Evolutionary conservation across 2,888 invertebrate genomes (phyloP), one percentile per base, ranked within the genome.

Genomic region (Nycteola revayana): DNA sequence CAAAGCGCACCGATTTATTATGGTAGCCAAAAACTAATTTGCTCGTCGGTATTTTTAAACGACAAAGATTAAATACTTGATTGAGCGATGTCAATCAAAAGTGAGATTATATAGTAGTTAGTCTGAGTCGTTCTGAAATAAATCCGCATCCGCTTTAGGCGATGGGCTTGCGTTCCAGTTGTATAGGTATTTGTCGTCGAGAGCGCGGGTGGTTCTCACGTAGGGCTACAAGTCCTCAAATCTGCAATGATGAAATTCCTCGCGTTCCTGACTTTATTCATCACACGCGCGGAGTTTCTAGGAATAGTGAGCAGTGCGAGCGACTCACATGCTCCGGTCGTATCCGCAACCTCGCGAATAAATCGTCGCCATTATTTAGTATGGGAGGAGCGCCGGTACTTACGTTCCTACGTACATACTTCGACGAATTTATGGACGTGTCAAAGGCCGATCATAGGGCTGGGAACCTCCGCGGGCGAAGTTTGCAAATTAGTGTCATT

Each of bases 221-320:
- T 49, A 67, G 70, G 71, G 68, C 68, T 61, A 66, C 50, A 62
- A 71, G 73, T 70, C 76, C 79, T 84, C 71, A 79, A 83, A 86
- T 85, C 84, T 82, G 81, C 80, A 75, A 66, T 78, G 81, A 77
- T 77, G 72, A 72, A 81, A 88, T 88, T 80, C 85, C 73, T 60
- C 43, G 59, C 77, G 71, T 70, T 81, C 75, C 73, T 49, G 63
- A 49, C 66, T 84, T 82, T 86, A 88, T 88, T 87, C 88, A 82
- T 77, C 80, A 85, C 86, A 81, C 86, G 82, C 83, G 75, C 75
- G 50, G 48, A 49, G 59, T 45, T 88, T 86, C 87, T 86, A 78
- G 75, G 87, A 87, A 88, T 65, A 63, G 65, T 73, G 75, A 71
- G 66, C 68, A 65, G 62, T 68, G 65, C 60, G 69, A 67, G 63